Evolutionary conservation across 2,888 invertebrate genomes (phyloP).

Genomic region (Leuctra nigra): DNA sequence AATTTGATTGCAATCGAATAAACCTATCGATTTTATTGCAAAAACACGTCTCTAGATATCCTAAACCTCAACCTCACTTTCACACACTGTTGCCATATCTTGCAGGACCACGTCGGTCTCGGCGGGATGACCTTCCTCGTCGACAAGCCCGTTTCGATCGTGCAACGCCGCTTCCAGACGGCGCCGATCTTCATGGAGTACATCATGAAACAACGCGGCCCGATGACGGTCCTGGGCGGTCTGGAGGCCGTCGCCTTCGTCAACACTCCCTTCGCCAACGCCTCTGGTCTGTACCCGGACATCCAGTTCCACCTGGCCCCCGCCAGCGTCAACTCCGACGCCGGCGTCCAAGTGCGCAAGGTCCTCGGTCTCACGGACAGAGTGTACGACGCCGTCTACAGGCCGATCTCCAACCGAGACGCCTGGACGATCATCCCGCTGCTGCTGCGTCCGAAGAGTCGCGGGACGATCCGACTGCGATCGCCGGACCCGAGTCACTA

Average conservation of each 20-base stretch:
- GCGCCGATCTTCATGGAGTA: constrained; percentile 75
- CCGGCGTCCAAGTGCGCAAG: constrained; percentile 56
- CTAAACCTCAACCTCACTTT: too few species aligned
- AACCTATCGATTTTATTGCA: too few species aligned
- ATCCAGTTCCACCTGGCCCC: constrained; percentile 92
- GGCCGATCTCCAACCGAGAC: constrained; percentile 68
- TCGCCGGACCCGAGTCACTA: constrained; percentile 79
- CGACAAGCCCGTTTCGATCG: constrained; percentile 76
- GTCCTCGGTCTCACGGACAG: constrained; percentile 74
- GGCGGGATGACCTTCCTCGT: constrained; percentile 74
- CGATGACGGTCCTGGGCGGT: constrained; percentile 82
- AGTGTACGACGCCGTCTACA: constrained; percentile 70
- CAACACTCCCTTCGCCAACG: constrained; percentile 75
- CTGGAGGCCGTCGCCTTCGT: constrained; percentile 85
- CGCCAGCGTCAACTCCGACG: constrained; percentile 76
- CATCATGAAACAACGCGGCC: constrained; percentile 68
- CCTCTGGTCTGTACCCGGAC: constrained; percentile 73
- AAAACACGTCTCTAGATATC: too few species aligned
- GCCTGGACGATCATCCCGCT: constrained; percentile 83
- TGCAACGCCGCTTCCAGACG: constrained; percentile 70
- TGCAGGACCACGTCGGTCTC: constrained; percentile 85
- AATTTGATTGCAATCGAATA: too few species aligned
- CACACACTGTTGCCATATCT: constrained; percentile 50
- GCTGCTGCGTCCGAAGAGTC: constrained; percentile 68
- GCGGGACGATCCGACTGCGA: constrained; percentile 68